Conservation (phyloP, 2,888 invertebrate genomes). For the Zaprionus obscuricornis region DNA sequence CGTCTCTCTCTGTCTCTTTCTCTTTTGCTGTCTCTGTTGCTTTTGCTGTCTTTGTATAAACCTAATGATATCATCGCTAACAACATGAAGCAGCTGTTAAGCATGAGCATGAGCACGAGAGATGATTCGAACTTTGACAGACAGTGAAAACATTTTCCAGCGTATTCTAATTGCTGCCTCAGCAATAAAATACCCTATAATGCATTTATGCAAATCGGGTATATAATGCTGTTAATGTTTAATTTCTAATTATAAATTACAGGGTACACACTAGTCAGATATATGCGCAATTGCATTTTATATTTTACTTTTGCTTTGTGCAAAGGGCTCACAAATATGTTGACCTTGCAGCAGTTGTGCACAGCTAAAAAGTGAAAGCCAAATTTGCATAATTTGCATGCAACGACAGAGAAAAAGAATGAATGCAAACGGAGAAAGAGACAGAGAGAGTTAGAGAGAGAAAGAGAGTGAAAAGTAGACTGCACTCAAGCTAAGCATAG, state of each 20-base stretch:
- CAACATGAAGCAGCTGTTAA: constrained; percentile 39
- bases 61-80: constrained; percentile 43
- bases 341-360: constrained; percentile 70
- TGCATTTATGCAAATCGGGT: neutral
- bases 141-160: constrained; percentile 37
- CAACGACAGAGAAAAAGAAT: constrained; percentile 23
- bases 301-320: constrained; percentile 8
- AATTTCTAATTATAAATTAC: no score
- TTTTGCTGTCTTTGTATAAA: constrained; percentile 16
- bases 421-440: neutral
- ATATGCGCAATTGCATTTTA: neutral
- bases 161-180: constrained; percentile 56
- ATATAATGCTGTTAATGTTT: no score
- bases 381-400: constrained; percentile 67
- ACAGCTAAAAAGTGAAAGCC: constrained; percentile 63
- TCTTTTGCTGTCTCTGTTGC: constrained; percentile 4
- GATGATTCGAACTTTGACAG: constrained; percentile 49
- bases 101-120: constrained; percentile 20
- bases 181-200: constrained; percentile 12
- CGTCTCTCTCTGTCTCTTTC: no score
- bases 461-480: neutral
- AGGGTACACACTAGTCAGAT: no score
- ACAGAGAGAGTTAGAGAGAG: neutral
- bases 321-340: constrained; percentile 49
- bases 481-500: constrained; percentile 45